Conservation (phyloP, 2,888 invertebrate species). For the Sphaeridia pumilis region DNA sequence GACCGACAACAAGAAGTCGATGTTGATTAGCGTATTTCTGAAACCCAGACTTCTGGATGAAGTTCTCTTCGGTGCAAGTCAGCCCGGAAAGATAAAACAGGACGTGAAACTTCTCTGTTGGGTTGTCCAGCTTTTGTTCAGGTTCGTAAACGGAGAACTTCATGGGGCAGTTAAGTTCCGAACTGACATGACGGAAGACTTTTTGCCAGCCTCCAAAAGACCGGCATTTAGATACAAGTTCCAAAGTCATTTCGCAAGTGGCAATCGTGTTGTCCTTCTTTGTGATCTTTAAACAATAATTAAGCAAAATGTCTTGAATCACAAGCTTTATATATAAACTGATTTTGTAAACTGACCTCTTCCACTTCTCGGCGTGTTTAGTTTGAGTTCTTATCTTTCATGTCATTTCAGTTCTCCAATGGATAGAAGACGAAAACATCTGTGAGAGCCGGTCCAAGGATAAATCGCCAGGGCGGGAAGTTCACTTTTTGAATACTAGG, state of each 20-base stretch:
- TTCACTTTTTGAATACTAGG: too few relatives aligned
- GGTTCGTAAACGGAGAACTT: conserved; percentile 87
- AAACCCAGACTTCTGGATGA: conserved; percentile 88
- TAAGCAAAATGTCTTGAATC: too few relatives aligned
- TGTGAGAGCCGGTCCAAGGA: too few relatives aligned
- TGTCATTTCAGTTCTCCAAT: too few relatives aligned
- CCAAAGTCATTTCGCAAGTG: conserved; percentile 18
- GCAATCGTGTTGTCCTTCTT: too few relatives aligned
- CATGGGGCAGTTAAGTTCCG: conserved; percentile 73
- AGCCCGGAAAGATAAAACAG: conserved; percentile 86
- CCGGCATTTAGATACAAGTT: conserved; percentile 52
- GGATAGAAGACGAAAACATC: too few relatives aligned
- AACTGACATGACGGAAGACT: conserved; percentile 51
- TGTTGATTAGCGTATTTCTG: conserved; percentile 80
- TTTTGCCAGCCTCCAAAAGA: conserved; percentile 76
- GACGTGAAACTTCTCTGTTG: conserved; percentile 55
- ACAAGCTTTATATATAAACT: too few relatives aligned
- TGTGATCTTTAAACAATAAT: too few relatives aligned
- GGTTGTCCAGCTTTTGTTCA: conserved; percentile 49
- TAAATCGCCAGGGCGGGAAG: too few relatives aligned
- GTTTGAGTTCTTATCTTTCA: too few relatives aligned
- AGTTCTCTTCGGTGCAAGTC: conserved; percentile 89
- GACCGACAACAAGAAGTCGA: conserved; percentile 76
- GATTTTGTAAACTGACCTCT: too few relatives aligned
- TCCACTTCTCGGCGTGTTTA: too few relatives aligned